These are phyloP conservation scores for Nesidiocoris tenuis DNA, from an alignment of 2,888 invertebrate genomes.

Conservation along the genomic window DNA sequence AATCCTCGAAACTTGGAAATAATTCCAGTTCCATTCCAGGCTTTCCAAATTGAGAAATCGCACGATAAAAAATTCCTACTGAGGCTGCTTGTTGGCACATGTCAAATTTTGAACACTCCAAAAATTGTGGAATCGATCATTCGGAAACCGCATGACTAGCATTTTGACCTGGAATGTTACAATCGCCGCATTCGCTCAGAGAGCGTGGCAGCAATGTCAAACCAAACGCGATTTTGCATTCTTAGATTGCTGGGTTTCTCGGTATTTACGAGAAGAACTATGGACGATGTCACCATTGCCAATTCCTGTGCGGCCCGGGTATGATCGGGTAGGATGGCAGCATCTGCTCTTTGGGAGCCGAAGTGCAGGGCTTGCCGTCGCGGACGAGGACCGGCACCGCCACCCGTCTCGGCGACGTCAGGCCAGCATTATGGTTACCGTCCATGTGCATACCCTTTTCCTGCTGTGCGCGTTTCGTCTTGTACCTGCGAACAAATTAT, in stretches of 20 bases:
- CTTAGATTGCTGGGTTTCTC: no score
- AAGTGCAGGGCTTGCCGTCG: constrained; percentile 86
- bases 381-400: constrained; percentile 92
- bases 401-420: constrained; percentile 84
- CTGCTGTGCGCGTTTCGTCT: constrained; percentile 95
- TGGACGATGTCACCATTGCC: constrained; percentile 38
- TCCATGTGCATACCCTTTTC: constrained; percentile 66
- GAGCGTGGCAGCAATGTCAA: no score
- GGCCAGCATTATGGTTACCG: constrained; percentile 52
- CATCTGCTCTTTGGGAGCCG: constrained; percentile 51
- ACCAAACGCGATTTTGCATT: no score
- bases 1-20: no score
- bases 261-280: not conserved
- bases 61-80: no score
- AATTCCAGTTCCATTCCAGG: no score
- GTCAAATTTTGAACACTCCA: no score
- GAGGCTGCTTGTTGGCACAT: no score
- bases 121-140: not conserved
- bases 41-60: no score
- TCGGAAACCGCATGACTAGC: not conserved
- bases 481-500: constrained; percentile 64
- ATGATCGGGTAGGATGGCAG: constrained; percentile 52
- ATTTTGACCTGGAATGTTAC: not conserved
- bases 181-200: no score
- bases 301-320: constrained; percentile 49